Base-by-base conservation (phyloP, 2,797 vertebrate genomes). In the Gymnocypris eckloni region DNA sequence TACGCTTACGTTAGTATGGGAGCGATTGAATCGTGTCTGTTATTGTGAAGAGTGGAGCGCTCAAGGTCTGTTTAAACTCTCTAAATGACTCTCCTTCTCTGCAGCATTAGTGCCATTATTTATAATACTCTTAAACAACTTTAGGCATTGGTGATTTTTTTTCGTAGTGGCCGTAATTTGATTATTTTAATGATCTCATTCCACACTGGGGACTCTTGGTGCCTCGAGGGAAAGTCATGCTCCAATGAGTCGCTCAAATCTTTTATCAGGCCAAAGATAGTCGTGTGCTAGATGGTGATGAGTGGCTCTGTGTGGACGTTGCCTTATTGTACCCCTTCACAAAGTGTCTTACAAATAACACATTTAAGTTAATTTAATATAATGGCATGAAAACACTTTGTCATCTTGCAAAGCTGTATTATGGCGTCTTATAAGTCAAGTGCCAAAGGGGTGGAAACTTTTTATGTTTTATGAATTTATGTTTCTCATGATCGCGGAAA, bases 151-250 rank as follows among this genome's bases (percentile, higher is more conserved):
- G 92, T 93, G 92, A 92, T 91, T 95, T 83, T 82, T 82, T 83
- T 81, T 83, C 33, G n/a, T 81, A 72, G 66, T 82, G 87, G 61
- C 86, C 91, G 93, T 96, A 95, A 95, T 95, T 94, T 95, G 94
- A 96, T 96, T 96, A 96, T 96, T 96, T 96, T 95, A 95, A 96
- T 95, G 95, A 95, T 95, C 93, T 94, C 92, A 91, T 94, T 94
- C 88, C 91, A 91, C 91, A 92, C 92, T 92, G 86, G 84, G 88
- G 92, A 92, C 92, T 90, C 92, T 93, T 79, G 91, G 90, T 89
- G 88, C 89, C 93, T 90, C 12, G 69, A 82, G 86, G 89, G 88
- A 84, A 90, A 89, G 90, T 90, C 88, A 94, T 56, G 94, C 92
- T 91, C 90, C 90, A 95, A 88, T 71, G 93, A 91, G 78, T 90